Base-by-base conservation (phyloP, 2,888 invertebrate genomes). In the Melinopterus prodromus region DNA sequence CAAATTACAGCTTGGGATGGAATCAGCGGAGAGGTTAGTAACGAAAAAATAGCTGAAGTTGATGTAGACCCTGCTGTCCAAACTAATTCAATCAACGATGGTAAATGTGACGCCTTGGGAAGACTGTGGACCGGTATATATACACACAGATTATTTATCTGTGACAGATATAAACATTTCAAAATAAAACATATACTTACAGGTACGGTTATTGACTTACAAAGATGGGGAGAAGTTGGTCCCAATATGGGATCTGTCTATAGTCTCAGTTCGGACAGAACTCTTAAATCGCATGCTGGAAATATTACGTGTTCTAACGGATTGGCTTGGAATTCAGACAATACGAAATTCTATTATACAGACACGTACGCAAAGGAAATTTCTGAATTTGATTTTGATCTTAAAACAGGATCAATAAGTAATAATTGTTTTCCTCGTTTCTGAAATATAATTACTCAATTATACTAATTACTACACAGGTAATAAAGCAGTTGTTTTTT, bases 81-180 rank as follows among this genome's bases (percentile, higher is more conserved):
- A 1, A 89, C 85, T 7, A 77, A 78, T 35, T 70, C 76, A 69
- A 37, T 79, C 16, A 96, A 96, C 84, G 96, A 96, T 86, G 96
- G 93, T 38, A 96, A 96, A 89, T 93, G 94, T 70, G 96, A 96
- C 87, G 92, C 93, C 7, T 88, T 89, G 9, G 96, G 96, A 4
- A 90, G 95, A 77, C 90, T 96, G 35, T 95, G 94, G 91, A 94
- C 93, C 84, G 95, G 95, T 89, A 90, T 26, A 26, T 26, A 3
- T 3, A 26, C 26, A 26, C n/a, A n/a, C n/a, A n/a, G n/a, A n/a
- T n/a, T n/a, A n/a, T n/a, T n/a, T n/a, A n/a, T n/a, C n/a, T n/a
- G n/a, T n/a, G n/a, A n/a, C 26, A 26, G 26, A 26, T 26, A 26
- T 26, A 26, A 26, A 26, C 3, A 26, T 26, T 2, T 26, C 26